Evolutionary conservation across 1,140 invertebrate genomes (phyloP).

Genomic region (Armadillidium nasatum): DNA sequence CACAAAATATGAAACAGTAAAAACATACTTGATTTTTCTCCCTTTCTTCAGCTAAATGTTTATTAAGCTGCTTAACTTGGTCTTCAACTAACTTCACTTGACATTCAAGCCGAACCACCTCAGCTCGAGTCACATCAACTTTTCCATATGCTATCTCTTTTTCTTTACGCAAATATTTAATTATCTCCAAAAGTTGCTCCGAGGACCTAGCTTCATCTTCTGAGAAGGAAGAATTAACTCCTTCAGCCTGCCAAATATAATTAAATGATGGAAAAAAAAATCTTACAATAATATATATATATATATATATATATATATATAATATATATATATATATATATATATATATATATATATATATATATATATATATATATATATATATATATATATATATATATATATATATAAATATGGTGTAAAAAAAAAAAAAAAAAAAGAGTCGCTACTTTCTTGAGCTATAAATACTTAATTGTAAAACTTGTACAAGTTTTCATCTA

Average conservation of each 20-base stretch:
- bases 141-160: slow-evolving; percentile 81
- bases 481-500: no score
- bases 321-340: background rate
- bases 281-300: background rate
- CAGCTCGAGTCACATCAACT: slow-evolving; percentile 73
- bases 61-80: slow-evolving; percentile 49
- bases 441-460: no score
- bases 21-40: slow-evolving; percentile 60
- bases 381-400: no score
- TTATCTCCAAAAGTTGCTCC: slow-evolving; percentile 29
- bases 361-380: no score
- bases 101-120: slow-evolving; percentile 64
- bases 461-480: no score
- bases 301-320: background rate
- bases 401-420: no score
- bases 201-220: slow-evolving; percentile 28
- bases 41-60: slow-evolving; percentile 60
- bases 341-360: background rate
- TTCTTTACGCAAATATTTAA: slow-evolving; percentile 26
- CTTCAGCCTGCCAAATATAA: background rate
- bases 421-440: no score
- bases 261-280: background rate
- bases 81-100: slow-evolving; percentile 72
- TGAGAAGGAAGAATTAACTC: slow-evolving; percentile 20
- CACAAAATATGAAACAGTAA: background rate